Conservation (phyloP, 30 jellyfish, hydroid and myxozoan species). For the Pseudorhiza aurosa region DNA sequence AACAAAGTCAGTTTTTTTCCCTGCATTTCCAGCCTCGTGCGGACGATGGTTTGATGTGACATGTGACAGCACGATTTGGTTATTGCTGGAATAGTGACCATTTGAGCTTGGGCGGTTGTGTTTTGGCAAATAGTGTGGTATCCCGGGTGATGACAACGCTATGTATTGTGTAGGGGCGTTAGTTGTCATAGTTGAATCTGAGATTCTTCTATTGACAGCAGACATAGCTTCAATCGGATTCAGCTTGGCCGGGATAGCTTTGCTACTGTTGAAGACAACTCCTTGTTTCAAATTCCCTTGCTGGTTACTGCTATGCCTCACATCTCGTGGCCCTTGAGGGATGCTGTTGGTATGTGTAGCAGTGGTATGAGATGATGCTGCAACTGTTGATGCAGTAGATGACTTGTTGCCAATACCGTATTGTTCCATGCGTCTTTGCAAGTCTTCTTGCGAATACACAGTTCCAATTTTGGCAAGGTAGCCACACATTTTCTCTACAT, state of each 20-base stretch:
- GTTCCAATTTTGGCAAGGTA: slow-evolving; percentile 80
- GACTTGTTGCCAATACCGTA: slow-evolving; percentile 28
- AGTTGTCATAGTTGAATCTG: slow-evolving; percentile 36
- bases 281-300: background rate
- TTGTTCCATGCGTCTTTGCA: slow-evolving; percentile 82
- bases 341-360: background rate
- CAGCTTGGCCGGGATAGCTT: slow-evolving; percentile 23
- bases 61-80: slow-evolving; percentile 26
- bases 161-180: slow-evolving; percentile 49
- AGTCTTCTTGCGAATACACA: slow-evolving; percentile 93
- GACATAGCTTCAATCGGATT: slow-evolving; percentile 86
- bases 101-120: slow-evolving; percentile 8
- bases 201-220: slow-evolving; percentile 72
- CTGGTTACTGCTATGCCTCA: background rate
- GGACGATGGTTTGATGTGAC: slow-evolving; percentile 19
- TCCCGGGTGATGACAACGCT: slow-evolving; percentile 64
- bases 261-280: background rate
- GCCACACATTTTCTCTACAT: slow-evolving; percentile 83
- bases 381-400: slow-evolving; percentile 4
- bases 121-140: slow-evolving; percentile 48
- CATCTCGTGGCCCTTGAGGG: background rate
- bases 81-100: slow-evolving; percentile 7
- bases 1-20: slow-evolving; percentile 4
- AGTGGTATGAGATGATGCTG: slow-evolving; percentile 22
- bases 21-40: background rate